Conservation (phyloP, 1,140 invertebrate genomes). For the Neodiprion virginianus region DNA sequence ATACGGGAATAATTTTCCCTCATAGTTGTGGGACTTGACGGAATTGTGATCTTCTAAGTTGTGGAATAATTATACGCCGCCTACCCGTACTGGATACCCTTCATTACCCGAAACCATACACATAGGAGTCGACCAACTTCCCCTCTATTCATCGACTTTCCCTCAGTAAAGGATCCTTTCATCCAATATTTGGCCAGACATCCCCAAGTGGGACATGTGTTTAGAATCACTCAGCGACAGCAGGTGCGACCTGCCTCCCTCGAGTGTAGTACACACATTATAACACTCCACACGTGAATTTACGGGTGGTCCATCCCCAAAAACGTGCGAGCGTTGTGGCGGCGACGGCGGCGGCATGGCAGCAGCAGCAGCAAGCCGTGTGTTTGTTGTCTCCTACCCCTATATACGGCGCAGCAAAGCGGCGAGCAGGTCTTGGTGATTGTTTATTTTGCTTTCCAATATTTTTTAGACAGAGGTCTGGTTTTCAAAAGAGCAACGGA, state of each 20-base stretch:
- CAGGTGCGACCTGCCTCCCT: constrained; percentile 13
- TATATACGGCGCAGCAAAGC: not conserved
- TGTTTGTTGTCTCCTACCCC: constrained; percentile 3
- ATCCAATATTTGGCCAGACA: constrained; percentile 14
- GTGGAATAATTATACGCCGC: no score
- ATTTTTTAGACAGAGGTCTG: not conserved
- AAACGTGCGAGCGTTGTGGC: no score
- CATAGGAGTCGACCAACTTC: not conserved
- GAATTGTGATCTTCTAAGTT: no score
- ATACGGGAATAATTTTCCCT: no score
- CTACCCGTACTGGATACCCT: no score
- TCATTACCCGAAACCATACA: no score
- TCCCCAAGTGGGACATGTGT: constrained; percentile 11
- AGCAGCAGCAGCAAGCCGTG: not conserved
- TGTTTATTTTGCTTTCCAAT: constrained; percentile 5
- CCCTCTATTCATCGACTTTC: not conserved
- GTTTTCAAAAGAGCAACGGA: not conserved
- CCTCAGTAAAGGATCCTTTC: constrained; percentile 9
- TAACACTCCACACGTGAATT: constrained; percentile 9
- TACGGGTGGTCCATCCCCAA: not conserved
- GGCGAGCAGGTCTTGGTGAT: not conserved
- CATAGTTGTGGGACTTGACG: no score
- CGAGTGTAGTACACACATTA: constrained; percentile 16
- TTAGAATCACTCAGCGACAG: constrained; percentile 16
- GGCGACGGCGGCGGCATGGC: no score